Base-by-base conservation (phyloP, 2,797 vertebrate species). In the Adrianichthys oophorus region DNA sequence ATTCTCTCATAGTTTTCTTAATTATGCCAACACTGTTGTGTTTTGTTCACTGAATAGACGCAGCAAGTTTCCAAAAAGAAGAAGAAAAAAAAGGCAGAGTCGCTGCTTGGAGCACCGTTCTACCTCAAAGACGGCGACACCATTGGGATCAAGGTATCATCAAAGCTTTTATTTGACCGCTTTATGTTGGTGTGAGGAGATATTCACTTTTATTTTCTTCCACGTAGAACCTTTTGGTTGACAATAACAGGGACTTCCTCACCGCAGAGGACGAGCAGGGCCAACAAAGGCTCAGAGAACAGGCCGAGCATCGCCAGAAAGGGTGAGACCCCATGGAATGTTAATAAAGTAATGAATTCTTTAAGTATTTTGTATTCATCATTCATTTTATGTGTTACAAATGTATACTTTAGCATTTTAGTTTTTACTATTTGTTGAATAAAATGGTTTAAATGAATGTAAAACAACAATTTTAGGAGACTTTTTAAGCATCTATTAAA, bases 51-150 rank as follows among this genome's bases (percentile, higher is more conserved):
- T 63, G 24, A 23, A 1, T 65, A 98, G 96, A 96, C 72, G n/a
- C 94, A 95, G 75, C 94, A 96, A 48, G 64, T 94, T 62, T 94
- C 95, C 24, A 96, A 93, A 79, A 95, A 93, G 82, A 96, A 93
- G 72, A 98, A 95, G 85, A 95, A 93, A 78, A 97, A 94, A 82
- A 96, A 92, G 70, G 74, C 90, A 4, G 95, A 97, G 64, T 95
- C 83, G 47, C 85, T 98, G 23, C 92, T 94, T 52, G 92, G 91
- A 29, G 91, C 92, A 0, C 95, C 96, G 0, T 96, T 95, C 54
- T 90, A 94, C 68, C 79, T 99, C 58, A 97, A 92, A 86, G 96
- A 99, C 52, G 96, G 96, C 4, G 97, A 99, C 59, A 75, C 85
- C 2, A 90, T 99, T 18, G 95, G 95, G 4, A 74, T 96, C 52